Conservation (phyloP, 2,797 vertebrate species). For the Neostethus bicornis region DNA sequence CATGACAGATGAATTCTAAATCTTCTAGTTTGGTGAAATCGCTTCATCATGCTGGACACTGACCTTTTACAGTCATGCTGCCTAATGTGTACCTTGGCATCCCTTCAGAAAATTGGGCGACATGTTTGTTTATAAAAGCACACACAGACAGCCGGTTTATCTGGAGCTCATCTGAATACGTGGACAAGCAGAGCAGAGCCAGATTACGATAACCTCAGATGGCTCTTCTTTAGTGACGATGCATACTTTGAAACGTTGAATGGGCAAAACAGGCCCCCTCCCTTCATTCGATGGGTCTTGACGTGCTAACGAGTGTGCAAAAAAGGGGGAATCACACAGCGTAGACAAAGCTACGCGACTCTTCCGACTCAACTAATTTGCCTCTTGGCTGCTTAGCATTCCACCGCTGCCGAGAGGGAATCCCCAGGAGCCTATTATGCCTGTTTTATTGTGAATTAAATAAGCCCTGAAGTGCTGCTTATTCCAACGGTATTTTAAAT, state of each 20-base stretch:
- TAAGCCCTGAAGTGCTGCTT: slow-evolving; percentile 78
- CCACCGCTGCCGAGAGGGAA: slow-evolving; percentile 74
- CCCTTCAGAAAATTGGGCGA: slow-evolving; percentile 14
- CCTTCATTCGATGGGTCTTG: slow-evolving; percentile 39
- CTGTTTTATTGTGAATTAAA: slow-evolving; percentile 84
- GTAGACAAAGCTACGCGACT: slow-evolving; percentile 65
- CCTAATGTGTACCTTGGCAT: slow-evolving; percentile 4
- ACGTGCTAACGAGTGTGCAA: slow-evolving; percentile 67
- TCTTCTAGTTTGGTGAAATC: slow-evolving; percentile 17
- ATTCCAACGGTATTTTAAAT: slow-evolving; percentile 80
- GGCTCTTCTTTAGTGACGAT: slow-evolving; percentile 64
- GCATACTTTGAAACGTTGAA: slow-evolving; percentile 68
- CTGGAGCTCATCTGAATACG: slow-evolving; percentile 65
- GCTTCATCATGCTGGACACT: slow-evolving; percentile 23
- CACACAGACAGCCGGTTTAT: slow-evolving; percentile 37
- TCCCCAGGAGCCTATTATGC: slow-evolving; percentile 84
- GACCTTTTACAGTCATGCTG: slow-evolving; percentile 23
- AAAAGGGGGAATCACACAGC: slow-evolving; percentile 64
- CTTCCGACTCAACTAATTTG: slow-evolving; percentile 80
- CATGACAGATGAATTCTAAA: slow-evolving; percentile 6
- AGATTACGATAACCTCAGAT: slow-evolving; percentile 70
- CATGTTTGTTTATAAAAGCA: slow-evolving; percentile 29
- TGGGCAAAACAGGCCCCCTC: slow-evolving; percentile 14
- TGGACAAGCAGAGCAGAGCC: slow-evolving; percentile 45
- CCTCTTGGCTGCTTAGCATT: slow-evolving; percentile 81